phyloP scores from a whole-genome alignment of 2,113 vertebrate genomes.

The Oryzias javanicus region DNA sequence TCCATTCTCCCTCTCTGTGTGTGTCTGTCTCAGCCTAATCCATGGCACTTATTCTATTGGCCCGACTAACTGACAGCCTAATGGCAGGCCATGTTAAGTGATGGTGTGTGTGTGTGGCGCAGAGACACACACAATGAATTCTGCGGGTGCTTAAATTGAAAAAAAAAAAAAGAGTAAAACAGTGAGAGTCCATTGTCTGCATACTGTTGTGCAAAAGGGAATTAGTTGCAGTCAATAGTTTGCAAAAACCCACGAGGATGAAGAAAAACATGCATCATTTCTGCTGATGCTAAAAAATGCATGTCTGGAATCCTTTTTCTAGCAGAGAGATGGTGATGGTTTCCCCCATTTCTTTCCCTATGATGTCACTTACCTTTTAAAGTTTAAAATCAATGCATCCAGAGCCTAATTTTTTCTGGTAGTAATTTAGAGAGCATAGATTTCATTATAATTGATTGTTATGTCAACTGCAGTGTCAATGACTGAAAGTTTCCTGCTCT shows the following conservation, averaged over 20 bases:
- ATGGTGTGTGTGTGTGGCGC: constrained; percentile 14
- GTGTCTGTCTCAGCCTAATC: constrained; percentile 60
- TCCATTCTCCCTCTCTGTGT: constrained; percentile 32
- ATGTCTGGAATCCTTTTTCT: too few species aligned
- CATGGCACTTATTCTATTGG: constrained; percentile 71
- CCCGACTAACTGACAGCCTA: constrained; percentile 69
- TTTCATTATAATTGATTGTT: constrained; percentile 2
- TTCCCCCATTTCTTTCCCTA: neutral
- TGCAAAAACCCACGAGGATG: too few species aligned
- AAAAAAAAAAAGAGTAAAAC: constrained; percentile 10
- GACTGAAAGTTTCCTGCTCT: neutral
- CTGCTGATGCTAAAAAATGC: too few species aligned
- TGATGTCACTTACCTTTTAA: neutral
- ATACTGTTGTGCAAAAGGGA: neutral
- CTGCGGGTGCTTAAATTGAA: neutral
- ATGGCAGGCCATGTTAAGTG: constrained; percentile 52
- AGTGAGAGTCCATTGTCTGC: constrained; percentile 3
- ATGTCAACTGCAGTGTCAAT: neutral
- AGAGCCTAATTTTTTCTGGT: neutral
- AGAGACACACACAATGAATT: constrained; percentile 11
- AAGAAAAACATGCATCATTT: too few species aligned
- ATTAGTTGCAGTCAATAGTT: neutral
- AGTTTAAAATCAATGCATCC: neutral
- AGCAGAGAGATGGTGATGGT: neutral
- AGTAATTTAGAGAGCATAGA: neutral